Percentiles rank a stretch among this genome's conserved stretches.
Conservation (phyloP, 1,140 invertebrate genomes). For the Calliopsis andreniformis region DNA sequence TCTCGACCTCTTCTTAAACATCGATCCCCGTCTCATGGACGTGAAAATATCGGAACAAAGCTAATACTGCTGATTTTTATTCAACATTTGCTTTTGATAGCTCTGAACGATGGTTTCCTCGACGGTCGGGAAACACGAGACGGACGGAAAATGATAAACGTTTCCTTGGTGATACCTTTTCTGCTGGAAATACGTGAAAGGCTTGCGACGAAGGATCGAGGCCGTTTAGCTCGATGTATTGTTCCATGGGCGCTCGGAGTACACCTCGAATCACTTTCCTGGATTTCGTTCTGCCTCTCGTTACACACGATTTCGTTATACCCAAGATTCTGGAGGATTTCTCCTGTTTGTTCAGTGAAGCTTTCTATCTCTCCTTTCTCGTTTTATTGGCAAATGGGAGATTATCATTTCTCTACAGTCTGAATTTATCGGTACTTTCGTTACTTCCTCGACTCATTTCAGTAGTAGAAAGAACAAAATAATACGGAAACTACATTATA, state of each 20-base stretch:
- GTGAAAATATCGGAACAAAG: constrained; percentile 19
- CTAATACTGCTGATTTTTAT: constrained; percentile 31
- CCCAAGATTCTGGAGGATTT: background rate
- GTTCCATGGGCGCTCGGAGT: no score
- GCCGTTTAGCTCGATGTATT: background rate
- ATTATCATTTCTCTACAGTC: no score
- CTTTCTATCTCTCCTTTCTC: background rate
- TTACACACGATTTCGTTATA: background rate
- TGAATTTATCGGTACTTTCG: no score
- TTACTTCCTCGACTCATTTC: no score
- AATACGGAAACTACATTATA: no score
- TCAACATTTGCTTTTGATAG: constrained; percentile 17
- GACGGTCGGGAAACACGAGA: background rate
- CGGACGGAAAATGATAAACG: constrained; percentile 21
- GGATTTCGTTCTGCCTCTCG: background rate
- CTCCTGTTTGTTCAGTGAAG: background rate
- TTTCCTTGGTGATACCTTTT: constrained; percentile 1
- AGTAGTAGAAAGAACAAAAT: no score
- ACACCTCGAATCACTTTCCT: background rate
- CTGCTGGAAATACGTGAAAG: constrained; percentile 13
- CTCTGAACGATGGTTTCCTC: background rate
- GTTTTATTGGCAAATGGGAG: no score
- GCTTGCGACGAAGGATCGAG: constrained; percentile 10
- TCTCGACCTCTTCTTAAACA: constrained; percentile 22
- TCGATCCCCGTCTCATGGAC: constrained; percentile 11